Percentiles rank a stretch among this genome's conserved stretches.
phyloP scores from a whole-genome alignment of 2,113 vertebrate genomes.

The Salvelinus sp. region DNA sequence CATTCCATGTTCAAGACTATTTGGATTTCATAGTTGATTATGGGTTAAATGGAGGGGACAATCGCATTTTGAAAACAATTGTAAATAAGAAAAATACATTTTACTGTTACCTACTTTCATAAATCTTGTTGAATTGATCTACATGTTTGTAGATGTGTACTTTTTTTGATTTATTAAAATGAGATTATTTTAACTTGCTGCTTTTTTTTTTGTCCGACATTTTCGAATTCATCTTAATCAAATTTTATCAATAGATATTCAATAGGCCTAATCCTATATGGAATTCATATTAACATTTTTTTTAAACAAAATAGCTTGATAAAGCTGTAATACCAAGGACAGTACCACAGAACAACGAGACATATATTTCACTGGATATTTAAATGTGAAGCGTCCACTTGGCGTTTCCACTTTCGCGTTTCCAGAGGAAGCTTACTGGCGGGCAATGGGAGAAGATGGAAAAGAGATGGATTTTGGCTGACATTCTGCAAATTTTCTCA shows the following conservation, averaged over 20 bases:
- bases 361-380: too few relatives aligned
- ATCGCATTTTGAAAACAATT: constrained; percentile 66
- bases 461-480: too few relatives aligned
- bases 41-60: constrained; percentile 42
- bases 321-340: background rate
- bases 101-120: constrained; percentile 74
- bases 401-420: too few relatives aligned
- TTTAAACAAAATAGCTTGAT: background rate
- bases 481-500: too few relatives aligned
- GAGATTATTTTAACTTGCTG: constrained; percentile 59
- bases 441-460: too few relatives aligned
- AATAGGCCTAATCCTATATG: too few relatives aligned
- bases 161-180: constrained; percentile 76
- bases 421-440: too few relatives aligned
- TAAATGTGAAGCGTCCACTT: too few relatives aligned
- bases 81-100: constrained; percentile 78
- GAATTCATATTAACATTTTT: too few relatives aligned
- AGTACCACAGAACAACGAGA: too few relatives aligned
- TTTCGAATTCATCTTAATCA: too few relatives aligned
- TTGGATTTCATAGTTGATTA: constrained; percentile 47
- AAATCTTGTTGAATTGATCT: constrained; percentile 69
- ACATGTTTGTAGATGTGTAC: constrained; percentile 75
- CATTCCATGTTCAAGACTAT: constrained; percentile 38
- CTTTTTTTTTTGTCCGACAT: background rate
- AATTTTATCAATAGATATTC: too few relatives aligned